phyloP scores from a whole-genome alignment of 2,797 vertebrate species.

The Scyliorhinus canicula region DNA sequence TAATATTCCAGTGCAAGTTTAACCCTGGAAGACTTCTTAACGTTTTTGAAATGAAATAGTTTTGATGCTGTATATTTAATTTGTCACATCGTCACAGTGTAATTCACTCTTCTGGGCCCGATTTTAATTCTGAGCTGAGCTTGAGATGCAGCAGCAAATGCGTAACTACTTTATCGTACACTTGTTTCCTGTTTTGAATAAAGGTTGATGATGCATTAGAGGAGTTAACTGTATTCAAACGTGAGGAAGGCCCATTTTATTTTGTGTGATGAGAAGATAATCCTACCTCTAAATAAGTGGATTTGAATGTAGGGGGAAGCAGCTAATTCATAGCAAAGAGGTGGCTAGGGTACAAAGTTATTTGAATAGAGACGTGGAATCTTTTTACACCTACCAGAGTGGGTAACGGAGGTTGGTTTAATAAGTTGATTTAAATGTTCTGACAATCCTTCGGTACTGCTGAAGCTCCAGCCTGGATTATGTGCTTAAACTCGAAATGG shows the following conservation, averaged over 20 bases:
- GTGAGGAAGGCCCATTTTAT: neutral
- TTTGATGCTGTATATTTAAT: neutral
- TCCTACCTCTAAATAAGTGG: neutral
- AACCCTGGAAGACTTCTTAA: neutral
- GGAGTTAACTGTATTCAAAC: neutral
- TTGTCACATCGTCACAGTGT: neutral
- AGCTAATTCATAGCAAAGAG: neutral
- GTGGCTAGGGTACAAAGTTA: neutral
- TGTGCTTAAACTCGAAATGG: neutral
- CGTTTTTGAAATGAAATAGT: neutral
- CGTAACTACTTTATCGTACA: neutral
- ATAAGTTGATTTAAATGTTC: neutral
- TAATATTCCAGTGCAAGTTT: neutral
- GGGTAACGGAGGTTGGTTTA: neutral
- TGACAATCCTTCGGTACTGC: neutral
- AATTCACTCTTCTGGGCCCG: neutral
- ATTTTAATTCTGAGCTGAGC: neutral
- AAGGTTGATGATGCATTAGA: neutral
- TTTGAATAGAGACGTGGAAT: neutral
- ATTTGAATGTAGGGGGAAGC: neutral
- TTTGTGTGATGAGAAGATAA: neutral
- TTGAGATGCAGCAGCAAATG: neutral
- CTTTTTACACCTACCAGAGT: neutral
- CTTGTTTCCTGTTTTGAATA: neutral
- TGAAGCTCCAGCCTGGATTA: neutral